Percentiles rank a stretch among this genome's conserved stretches.
Evolutionary conservation across 23 tunicate species (phyloP).

Genomic region (Ascidia mentula): DNA sequence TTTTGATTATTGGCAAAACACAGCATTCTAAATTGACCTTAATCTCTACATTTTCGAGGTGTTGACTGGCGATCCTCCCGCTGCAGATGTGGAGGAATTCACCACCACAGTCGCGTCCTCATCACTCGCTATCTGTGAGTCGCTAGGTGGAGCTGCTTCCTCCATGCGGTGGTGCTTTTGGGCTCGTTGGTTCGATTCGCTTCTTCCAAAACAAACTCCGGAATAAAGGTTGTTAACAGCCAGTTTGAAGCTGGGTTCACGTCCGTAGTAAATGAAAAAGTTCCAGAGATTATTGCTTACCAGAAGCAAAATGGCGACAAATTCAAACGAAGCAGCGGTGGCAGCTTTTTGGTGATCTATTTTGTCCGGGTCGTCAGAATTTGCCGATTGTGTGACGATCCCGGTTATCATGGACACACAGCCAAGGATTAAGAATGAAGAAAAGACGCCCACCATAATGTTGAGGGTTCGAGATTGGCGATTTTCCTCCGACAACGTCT

Average conservation of each 20-base stretch:
- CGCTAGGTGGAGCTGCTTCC: too few species aligned
- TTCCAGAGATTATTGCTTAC: not conserved
- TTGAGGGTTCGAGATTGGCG: not conserved
- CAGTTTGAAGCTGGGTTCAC: not conserved
- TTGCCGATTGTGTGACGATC: not conserved
- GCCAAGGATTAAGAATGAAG: not conserved
- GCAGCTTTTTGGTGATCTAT: not conserved
- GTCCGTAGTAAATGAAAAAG: not conserved
- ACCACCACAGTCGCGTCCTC: too few species aligned
- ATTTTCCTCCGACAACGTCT: not conserved
- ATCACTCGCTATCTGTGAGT: too few species aligned
- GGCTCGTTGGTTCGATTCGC: too few species aligned
- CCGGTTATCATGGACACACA: not conserved
- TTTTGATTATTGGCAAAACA: too few species aligned
- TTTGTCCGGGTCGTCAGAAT: not conserved
- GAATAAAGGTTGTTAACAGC: not conserved
- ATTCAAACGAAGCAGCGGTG: not conserved
- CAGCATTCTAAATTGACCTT: too few species aligned
- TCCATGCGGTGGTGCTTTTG: too few species aligned
- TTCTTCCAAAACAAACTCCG: too few species aligned
- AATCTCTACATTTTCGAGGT: too few species aligned
- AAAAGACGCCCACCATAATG: slow-evolving; percentile 6
- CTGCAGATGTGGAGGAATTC: too few species aligned
- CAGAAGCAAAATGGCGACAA: slow-evolving; percentile 10
- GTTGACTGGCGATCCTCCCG: too few species aligned